Evolutionary conservation across 2,113 vertebrate species (phyloP).

Genomic region (Toxotes chatareus): DNA sequence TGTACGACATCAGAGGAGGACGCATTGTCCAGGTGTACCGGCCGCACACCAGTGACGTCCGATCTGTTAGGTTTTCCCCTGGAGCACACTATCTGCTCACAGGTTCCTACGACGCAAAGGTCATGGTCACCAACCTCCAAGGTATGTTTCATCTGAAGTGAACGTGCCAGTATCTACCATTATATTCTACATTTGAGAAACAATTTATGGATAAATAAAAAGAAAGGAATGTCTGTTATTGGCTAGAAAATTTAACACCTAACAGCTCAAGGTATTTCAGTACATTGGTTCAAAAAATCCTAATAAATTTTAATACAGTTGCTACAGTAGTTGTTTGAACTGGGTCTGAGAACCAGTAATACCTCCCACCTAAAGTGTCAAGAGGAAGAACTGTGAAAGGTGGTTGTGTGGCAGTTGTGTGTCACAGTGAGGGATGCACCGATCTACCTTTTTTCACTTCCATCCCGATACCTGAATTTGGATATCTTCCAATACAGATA

Average conservation of each 20-base stretch:
- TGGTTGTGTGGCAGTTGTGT: neutral
- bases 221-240: neutral
- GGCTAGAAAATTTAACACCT: neutral
- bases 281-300: too few species aligned
- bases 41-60: conserved; percentile 93
- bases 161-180: neutral
- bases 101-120: conserved; percentile 96
- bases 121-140: conserved; percentile 96
- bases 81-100: conserved; percentile 98
- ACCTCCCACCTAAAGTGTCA: neutral
- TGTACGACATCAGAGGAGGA: conserved; percentile 97
- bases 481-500: too few species aligned
- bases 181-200: neutral
- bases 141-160: conserved; percentile 79
- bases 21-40: conserved; percentile 97
- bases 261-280: too few species aligned
- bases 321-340: neutral
- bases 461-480: too few species aligned
- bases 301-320: too few species aligned
- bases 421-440: neutral
- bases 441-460: too few species aligned
- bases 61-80: conserved; percentile 96
- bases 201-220: too few species aligned
- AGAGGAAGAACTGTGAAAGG: too few species aligned
- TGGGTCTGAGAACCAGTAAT: neutral